Evolutionary conservation across 1,140 invertebrate species (phyloP), one percentile per base, ranked within the genome.

Genomic region (Aphidius gifuensis): DNA sequence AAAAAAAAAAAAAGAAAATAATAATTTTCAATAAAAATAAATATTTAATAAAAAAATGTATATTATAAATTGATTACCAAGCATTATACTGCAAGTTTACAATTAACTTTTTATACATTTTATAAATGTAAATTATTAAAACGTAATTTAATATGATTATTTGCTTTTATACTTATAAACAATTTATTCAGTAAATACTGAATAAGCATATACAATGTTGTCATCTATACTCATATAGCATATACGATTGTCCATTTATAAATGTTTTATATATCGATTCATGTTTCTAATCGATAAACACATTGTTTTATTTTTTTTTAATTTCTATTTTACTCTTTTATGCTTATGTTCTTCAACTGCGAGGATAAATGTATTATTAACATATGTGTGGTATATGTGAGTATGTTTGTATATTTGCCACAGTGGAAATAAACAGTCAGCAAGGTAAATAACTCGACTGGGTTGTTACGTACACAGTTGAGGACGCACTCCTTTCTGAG

Each of bases 341-440:
- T 49, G n/a, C 23, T 5, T 16, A 48, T 51, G 39, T 49, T 50
- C 42, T 49, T 58, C 23, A 9, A 58, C 46, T 40, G 16, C 3
- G 46, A 16, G 9, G 16, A 47, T n/a, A n/a, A 47, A 47, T 16
- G 46, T 47, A 47, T 9, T 45, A 47, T 9, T 47, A 47, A 47
- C 46, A n/a, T 11, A 47, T 32, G 23, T 32, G 23, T 32, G 23
- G 23, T 32, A 32, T 4, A 32, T 32, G 1, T 32, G 23, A 32
- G 23, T 32, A 32, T 32, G 23, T 32, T 11, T 53, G 50, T 53
- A 53, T 53, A 53, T 53, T 23, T 51, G 9, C 6, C 39, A 47
- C 48, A 50, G 42, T 55, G 53, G 53, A 55, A 55, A 55, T 55
- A 43, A 55, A 55, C 53, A 55, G 53, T 42, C 43, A 44, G 40